These are phyloP conservation scores for Apamea monoglypha DNA, from an alignment of 2,888 invertebrate genomes.

Conservation along the genomic window DNA sequence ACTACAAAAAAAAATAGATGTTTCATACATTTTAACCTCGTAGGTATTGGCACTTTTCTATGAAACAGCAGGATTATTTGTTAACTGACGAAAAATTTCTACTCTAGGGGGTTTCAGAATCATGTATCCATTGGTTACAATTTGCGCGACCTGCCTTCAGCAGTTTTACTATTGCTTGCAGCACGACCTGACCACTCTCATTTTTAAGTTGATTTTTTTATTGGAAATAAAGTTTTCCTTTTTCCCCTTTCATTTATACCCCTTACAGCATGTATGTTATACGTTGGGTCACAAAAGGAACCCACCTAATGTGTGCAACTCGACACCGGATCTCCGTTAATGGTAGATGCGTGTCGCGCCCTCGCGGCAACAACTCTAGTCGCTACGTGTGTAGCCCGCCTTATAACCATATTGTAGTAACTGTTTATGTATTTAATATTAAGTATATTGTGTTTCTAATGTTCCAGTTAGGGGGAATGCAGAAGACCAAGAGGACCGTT, in stretches of 20 bases:
- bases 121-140: no score
- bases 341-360: conserved; percentile 78
- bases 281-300: conserved; percentile 49
- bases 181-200: not conserved
- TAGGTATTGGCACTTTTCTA: no score
- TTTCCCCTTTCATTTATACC: not conserved
- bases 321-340: conserved; percentile 79
- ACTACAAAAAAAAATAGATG: no score
- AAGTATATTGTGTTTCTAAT: conserved; percentile 43
- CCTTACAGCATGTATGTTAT: not conserved
- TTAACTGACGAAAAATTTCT: no score
- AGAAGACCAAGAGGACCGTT: not conserved
- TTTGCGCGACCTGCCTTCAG: no score
- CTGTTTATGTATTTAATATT: conserved; percentile 52
- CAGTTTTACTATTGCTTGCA: not conserved
- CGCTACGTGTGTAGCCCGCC: conserved; percentile 54
- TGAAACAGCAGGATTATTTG: no score
- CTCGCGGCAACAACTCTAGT: conserved; percentile 44
- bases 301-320: conserved; percentile 63
- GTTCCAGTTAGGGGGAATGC: conserved; percentile 15
- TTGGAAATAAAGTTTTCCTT: not conserved
- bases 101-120: no score
- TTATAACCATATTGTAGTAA: conserved; percentile 52
- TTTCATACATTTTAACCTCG: no score
- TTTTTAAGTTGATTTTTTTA: not conserved